phyloP scores from a whole-genome alignment of 2,797 vertebrate species.

The Vultur gryphus region DNA sequence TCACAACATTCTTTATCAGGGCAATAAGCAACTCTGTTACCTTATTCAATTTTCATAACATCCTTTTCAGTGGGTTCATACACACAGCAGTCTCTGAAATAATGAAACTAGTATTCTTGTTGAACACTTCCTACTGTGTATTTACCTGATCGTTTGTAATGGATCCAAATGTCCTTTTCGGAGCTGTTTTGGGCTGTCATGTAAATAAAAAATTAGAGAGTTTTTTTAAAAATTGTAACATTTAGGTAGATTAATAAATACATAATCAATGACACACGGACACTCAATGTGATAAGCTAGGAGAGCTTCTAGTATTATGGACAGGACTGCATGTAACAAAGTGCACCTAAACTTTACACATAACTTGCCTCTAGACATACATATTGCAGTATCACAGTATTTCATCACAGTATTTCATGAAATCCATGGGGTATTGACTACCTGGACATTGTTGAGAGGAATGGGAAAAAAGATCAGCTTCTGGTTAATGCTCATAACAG shows the following conservation, averaged over 20 bases:
- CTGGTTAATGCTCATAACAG: neutral
- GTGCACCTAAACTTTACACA: neutral
- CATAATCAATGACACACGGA: neutral
- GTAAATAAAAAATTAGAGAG: slow-evolving; percentile 56
- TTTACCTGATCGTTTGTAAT: slow-evolving; percentile 73
- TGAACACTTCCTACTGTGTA: neutral
- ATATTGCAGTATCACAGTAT: neutral
- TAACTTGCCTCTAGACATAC: neutral
- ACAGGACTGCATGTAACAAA: neutral
- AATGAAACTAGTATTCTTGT: neutral
- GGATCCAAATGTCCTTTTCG: slow-evolving; percentile 73
- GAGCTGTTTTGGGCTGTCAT: slow-evolving; percentile 67
- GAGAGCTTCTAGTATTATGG: neutral
- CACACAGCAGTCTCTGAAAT: neutral
- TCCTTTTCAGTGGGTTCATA: neutral
- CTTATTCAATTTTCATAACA: neutral
- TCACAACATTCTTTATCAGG: neutral
- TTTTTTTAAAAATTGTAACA: neutral
- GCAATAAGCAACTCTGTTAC: neutral
- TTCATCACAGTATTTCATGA: no score
- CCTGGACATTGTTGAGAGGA: neutral
- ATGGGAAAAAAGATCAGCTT: neutral
- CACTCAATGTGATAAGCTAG: neutral
- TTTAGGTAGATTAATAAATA: neutral
- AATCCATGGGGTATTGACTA: neutral